phyloP scores from a whole-genome alignment of 2,113 vertebrate genomes.

The Nothobranchius kuhntae region DNA sequence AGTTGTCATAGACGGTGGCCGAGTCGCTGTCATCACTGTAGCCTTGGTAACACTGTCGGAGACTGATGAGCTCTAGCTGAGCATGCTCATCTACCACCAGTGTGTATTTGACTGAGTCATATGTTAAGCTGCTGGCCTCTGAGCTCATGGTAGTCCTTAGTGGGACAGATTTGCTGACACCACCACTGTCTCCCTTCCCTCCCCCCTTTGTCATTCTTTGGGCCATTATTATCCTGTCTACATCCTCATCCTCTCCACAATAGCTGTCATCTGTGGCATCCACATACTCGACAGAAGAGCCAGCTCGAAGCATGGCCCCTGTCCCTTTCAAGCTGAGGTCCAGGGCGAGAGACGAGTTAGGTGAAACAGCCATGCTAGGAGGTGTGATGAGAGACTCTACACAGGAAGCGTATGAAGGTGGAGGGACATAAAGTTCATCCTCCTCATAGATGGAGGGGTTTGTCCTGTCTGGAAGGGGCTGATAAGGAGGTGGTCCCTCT shows the following conservation, averaged over 20 bases:
- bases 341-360: slow-evolving; percentile 47
- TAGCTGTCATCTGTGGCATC: slow-evolving; percentile 71
- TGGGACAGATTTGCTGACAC: slow-evolving; percentile 25
- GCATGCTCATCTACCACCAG: slow-evolving; percentile 95
- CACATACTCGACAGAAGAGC: slow-evolving; percentile 69
- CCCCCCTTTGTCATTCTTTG: slow-evolving; percentile 34
- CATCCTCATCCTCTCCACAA: slow-evolving; percentile 71
- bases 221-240: slow-evolving; percentile 66
- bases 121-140: slow-evolving; percentile 93
- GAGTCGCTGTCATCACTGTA: slow-evolving; percentile 97
- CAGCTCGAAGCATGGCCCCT: slow-evolving; percentile 45
- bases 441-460: slow-evolving; percentile 92
- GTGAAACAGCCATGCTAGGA: slow-evolving; percentile 36
- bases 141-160: slow-evolving; percentile 89
- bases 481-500: slow-evolving; percentile 85
- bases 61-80: slow-evolving; percentile 93
- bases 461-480: slow-evolving; percentile 83
- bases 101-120: slow-evolving; percentile 97
- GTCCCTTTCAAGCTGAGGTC: slow-evolving; percentile 65
- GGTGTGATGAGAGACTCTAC: slow-evolving; percentile 72
- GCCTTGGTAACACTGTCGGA: slow-evolving; percentile 91
- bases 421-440: slow-evolving; percentile 81
- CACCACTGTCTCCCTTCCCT: slow-evolving; percentile 29
- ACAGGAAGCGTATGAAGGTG: slow-evolving; percentile 76
- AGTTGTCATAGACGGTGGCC: slow-evolving; percentile 94